Evolutionary conservation across 1,140 invertebrate genomes (phyloP).

Genomic region (Ectropis grisescens): DNA sequence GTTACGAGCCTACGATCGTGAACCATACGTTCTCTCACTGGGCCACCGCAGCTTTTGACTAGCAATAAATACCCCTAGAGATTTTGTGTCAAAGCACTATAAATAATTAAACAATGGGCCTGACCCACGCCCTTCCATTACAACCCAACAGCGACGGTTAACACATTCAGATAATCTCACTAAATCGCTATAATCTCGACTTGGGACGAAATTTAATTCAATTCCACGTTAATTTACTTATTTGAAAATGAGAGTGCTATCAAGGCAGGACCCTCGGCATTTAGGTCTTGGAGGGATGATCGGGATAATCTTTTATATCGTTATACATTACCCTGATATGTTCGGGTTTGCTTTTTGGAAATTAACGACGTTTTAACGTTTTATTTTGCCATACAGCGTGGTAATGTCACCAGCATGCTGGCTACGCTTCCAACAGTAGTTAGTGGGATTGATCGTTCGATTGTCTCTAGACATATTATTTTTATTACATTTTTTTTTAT

Average conservation of each 20-base stretch:
- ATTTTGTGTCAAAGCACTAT: slow-evolving; percentile 51
- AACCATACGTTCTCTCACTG: no score
- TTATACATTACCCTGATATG: no score
- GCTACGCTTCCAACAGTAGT: no score
- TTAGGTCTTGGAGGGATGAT: slow-evolving; percentile 26
- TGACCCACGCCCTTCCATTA: slow-evolving; percentile 36
- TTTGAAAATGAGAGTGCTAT: slow-evolving; percentile 43
- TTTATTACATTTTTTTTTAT: no score
- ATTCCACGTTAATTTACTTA: slow-evolving; percentile 56
- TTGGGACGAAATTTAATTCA: slow-evolving; percentile 53
- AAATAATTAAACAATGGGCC: slow-evolving; percentile 55
- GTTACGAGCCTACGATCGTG: no score
- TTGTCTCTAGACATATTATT: no score
- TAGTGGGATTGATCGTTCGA: no score
- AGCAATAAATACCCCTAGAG: no score
- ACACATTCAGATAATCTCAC: slow-evolving; percentile 59
- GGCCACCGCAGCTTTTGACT: no score
- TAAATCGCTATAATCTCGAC: slow-evolving; percentile 50
- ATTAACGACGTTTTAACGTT: no score
- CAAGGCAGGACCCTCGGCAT: slow-evolving; percentile 21
- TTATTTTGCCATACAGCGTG: no score
- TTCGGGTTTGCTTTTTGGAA: slow-evolving; percentile 8
- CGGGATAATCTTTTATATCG: slow-evolving; percentile 47
- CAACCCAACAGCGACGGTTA: slow-evolving; percentile 47
- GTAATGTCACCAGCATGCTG: no score